Evolutionary conservation across 1,140 invertebrate species (phyloP).

Genomic region (Schlechtendalia chinensis): DNA sequence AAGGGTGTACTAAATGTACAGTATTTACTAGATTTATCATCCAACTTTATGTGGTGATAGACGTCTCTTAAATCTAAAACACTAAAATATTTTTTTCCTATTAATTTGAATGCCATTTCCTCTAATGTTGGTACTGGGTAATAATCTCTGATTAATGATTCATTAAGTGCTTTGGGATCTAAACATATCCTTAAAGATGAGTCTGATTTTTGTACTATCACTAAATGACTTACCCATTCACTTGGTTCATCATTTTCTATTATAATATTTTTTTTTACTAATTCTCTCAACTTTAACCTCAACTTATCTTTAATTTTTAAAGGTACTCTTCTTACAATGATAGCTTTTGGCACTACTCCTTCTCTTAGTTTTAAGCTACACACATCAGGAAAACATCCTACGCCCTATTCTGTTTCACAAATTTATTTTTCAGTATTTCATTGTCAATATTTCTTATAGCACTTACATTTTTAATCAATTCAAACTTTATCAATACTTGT

Average conservation of each 20-base stretch:
- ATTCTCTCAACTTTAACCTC: slow-evolving; percentile 5
- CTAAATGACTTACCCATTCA: slow-evolving; percentile 55
- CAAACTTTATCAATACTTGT: background rate
- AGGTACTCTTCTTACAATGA: slow-evolving; percentile 27
- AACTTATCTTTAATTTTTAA: slow-evolving; percentile 8
- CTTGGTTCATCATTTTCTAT: slow-evolving; percentile 20
- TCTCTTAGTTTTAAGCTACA: slow-evolving; percentile 12
- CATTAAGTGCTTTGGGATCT: slow-evolving; percentile 54
- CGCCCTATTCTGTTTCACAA: slow-evolving; percentile 31
- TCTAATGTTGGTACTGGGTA: slow-evolving; percentile 39
- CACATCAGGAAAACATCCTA: slow-evolving; percentile 21
- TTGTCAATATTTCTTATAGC: background rate
- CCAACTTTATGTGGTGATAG: slow-evolving; percentile 51
- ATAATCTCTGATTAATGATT: slow-evolving; percentile 1
- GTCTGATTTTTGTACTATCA: slow-evolving; percentile 55
- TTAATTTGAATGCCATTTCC: slow-evolving; percentile 41
- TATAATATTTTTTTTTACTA: slow-evolving; percentile 1
- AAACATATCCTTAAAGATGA: slow-evolving; percentile 55
- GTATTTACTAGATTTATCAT: slow-evolving; percentile 28
- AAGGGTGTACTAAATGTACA: slow-evolving; percentile 1
- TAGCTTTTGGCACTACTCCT: background rate
- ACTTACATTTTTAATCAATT: background rate
- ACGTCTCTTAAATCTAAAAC: slow-evolving; percentile 52
- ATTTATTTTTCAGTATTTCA: background rate
- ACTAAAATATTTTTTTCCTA: slow-evolving; percentile 45